Conservation (phyloP, 2,888 invertebrate species). For the Rotaria socialis region DNA sequence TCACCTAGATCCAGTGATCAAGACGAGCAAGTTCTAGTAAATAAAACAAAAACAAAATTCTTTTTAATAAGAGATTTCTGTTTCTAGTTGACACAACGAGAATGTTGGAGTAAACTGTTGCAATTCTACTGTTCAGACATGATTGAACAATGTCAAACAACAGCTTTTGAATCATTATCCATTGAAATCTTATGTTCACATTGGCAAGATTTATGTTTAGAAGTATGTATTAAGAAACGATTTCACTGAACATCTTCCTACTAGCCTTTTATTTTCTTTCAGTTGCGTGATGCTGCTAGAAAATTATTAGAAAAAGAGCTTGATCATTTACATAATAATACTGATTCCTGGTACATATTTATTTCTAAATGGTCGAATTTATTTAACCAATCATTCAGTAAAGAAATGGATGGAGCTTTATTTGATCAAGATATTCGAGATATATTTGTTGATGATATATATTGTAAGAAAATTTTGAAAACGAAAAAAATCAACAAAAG, state of each 20-base stretch:
- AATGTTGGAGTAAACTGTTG: constrained; percentile 68
- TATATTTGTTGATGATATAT: constrained; percentile 54
- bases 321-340: constrained; percentile 24
- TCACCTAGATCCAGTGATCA: neutral
- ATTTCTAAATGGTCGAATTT: neutral
- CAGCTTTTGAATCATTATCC: constrained; percentile 72
- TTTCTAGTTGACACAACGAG: constrained; percentile 83
- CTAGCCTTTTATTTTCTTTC: neutral
- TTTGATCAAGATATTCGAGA: constrained; percentile 1
- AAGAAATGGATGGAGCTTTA: constrained; percentile 4
- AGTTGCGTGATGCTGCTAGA: constrained; percentile 30
- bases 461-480: constrained; percentile 62
- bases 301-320: constrained; percentile 31
- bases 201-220: constrained; percentile 97
- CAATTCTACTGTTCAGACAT: constrained; percentile 36
- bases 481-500: too few relatives aligned
- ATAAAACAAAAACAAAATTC: neutral
- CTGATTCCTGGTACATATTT: constrained; percentile 3
- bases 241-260: too few relatives aligned
- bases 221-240: constrained; percentile 64
- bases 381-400: constrained; percentile 11
- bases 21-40: neutral
- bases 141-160: constrained; percentile 34
- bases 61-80: neutral
- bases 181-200: constrained; percentile 92